Evolutionary conservation across 23 tunicate genomes (phyloP).

Genomic region (Trididemnum clinides): DNA sequence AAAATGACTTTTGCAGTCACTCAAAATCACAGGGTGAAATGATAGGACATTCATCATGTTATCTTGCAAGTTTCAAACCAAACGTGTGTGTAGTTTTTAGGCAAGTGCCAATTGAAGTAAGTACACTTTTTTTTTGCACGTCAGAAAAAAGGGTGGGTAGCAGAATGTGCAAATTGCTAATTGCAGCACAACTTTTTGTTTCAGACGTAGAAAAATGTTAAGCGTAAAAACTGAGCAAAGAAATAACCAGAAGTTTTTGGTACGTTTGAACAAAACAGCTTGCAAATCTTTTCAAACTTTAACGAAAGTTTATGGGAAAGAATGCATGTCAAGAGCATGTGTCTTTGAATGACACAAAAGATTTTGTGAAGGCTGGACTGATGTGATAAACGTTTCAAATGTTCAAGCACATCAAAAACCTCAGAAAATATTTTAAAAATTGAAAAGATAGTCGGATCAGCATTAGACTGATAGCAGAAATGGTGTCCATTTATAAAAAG

Average conservation of each 20-base stretch:
- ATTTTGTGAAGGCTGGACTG: not conserved
- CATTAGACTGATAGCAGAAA: not conserved
- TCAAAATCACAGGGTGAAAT: not conserved
- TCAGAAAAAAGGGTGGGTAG: not conserved
- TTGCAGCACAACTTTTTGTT: not conserved
- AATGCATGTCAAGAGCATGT: not conserved
- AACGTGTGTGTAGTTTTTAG: not conserved
- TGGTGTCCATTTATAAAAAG: not conserved
- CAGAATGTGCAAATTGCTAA: no score
- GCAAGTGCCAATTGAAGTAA: not conserved
- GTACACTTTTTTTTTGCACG: not conserved
- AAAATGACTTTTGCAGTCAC: conserved; percentile 2
- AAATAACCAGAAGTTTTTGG: not conserved
- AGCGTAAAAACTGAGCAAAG: not conserved
- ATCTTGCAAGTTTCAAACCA: conserved; percentile 15
- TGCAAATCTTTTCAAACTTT: not conserved
- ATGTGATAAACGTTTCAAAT: not conserved
- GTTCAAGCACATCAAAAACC: not conserved
- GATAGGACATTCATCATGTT: not conserved
- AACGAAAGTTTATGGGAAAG: not conserved
- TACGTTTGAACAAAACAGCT: not conserved
- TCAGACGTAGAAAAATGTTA: not conserved
- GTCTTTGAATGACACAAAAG: not conserved
- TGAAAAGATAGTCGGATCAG: not conserved
- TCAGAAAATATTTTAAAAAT: not conserved